Evolutionary conservation across 2,797 vertebrate genomes (phyloP), one percentile per base, ranked within the genome.

Genomic region (Eulemur rubriventer): DNA sequence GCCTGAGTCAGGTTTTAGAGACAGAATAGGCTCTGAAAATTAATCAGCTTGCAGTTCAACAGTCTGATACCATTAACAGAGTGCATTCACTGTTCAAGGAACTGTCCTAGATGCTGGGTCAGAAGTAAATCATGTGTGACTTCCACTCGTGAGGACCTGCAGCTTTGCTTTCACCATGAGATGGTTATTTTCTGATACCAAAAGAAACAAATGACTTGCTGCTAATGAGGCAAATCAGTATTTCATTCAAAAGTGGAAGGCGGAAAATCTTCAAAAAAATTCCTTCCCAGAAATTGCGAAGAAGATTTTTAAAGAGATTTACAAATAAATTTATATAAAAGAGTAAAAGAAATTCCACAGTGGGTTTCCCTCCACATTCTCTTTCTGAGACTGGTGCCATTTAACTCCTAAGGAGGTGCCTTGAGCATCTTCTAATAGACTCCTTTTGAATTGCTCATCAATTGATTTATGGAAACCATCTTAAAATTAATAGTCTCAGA

Each of bases 131-230:
- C 24, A 30, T 17, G 18, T 38, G 70, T 48, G 78, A 63, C n/a
- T 43, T 30, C 48, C 8, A 43, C 7, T 41, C 16, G 26, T 79
- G 48, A 90, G 52, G 55, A 59, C n/a, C 41, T 50, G 20, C 1
- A 69, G 41, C 0, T 81, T 78, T 0, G 2, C 8, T 88, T 80
- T 91, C 52, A 50, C 55, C 59, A 41, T 6, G 30, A 41, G 78
- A 48, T 88, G 43, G 20, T 16, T 96, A 91, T 81, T 91, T 94
- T 94, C 85, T 94, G 82, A 55, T 76, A 89, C n/a, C 30, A 69
- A 61, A 84, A 94, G n/a, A 88, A 96, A 92, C 20, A 79, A 95
- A 91, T 52, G 55, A 50, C 48, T 57, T 63, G 52, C 9, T 57
- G 30, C n/a, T 76, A 48, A 83, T 57, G 48, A 11, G 2, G n/a